phyloP scores from a whole-genome alignment of 2,113 vertebrate genomes.

The Anhinga anhinga region DNA sequence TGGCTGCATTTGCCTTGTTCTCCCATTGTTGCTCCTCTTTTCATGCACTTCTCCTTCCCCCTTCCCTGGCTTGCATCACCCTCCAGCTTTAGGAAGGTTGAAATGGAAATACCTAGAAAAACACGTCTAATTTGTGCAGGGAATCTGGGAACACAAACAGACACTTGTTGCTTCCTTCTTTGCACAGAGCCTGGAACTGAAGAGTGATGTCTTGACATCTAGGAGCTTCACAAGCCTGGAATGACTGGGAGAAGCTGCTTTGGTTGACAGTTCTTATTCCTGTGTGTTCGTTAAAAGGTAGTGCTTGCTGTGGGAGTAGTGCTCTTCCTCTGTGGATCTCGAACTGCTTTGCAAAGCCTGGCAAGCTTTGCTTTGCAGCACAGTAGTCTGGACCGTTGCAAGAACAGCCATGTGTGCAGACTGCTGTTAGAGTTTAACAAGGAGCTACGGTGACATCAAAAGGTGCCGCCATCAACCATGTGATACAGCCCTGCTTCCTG shows the following conservation, averaged over 20 bases:
- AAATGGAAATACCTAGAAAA: background rate
- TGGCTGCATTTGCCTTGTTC: background rate
- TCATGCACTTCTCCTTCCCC: background rate
- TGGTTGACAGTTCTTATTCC: background rate
- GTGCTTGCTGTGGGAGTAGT: background rate
- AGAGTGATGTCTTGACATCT: background rate
- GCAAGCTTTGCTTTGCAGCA: background rate
- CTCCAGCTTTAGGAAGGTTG: background rate
- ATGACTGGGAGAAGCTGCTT: background rate
- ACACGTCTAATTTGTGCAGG: fast-evolving
- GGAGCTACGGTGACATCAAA: background rate
- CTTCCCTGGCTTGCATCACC: background rate
- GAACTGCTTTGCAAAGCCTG: background rate
- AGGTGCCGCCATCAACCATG: background rate
- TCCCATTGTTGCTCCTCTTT: background rate
- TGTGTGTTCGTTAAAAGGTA: background rate
- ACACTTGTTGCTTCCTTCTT: background rate
- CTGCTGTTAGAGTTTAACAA: background rate
- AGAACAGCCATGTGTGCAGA: background rate
- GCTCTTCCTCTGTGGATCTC: background rate
- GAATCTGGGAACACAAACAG: background rate
- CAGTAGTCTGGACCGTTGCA: background rate
- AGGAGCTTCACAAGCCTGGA: background rate
- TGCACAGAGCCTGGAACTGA: background rate
- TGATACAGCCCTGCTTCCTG: background rate